A percentile compares a stretch with the other conserved stretches of the same genome.
These are phyloP conservation scores for Colletes gigas DNA, from an alignment of 1,140 invertebrate genomes.

Conservation along the genomic window DNA sequence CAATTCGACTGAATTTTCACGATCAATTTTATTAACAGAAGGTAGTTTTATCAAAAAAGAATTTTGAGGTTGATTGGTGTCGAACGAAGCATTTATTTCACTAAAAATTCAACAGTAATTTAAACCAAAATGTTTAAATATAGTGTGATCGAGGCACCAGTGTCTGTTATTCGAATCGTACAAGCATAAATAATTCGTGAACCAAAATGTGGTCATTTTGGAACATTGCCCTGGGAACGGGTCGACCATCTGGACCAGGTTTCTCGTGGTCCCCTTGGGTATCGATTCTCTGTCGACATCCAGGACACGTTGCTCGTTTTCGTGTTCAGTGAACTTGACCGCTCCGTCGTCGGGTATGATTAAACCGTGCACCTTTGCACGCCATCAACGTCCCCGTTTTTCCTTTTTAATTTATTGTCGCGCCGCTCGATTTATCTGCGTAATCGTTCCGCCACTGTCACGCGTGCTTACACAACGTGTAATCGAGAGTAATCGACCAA, in stretches of 20 bases:
- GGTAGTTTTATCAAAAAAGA: too few relatives aligned
- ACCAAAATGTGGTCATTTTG: too few relatives aligned
- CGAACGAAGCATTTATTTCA: too few relatives aligned
- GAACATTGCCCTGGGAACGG: too few relatives aligned
- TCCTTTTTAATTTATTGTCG: slow-evolving; percentile 58
- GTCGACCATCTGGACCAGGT: not conserved
- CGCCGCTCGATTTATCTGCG: slow-evolving; percentile 65
- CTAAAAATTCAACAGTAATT: too few relatives aligned
- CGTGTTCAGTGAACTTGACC: slow-evolving; percentile 49
- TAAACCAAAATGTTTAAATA: too few relatives aligned
- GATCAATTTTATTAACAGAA: too few relatives aligned
- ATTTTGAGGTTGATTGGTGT: too few relatives aligned
- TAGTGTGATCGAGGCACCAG: too few relatives aligned
- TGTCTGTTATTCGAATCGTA: too few relatives aligned
- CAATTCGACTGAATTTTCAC: too few relatives aligned
- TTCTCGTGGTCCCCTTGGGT: not conserved
- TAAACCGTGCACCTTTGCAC: slow-evolving; percentile 42
- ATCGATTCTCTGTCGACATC: not conserved
- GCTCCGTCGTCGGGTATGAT: slow-evolving; percentile 41
- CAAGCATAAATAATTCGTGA: too few relatives aligned
- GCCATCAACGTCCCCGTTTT: slow-evolving; percentile 25
- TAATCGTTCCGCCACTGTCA: slow-evolving; percentile 67
- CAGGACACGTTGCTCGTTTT: slow-evolving; percentile 39
- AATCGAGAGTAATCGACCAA: slow-evolving; percentile 74
- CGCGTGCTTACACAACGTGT: slow-evolving; percentile 74